These are phyloP conservation scores for Dromococcyx pavoninus DNA, from an alignment of 2,797 vertebrate genomes.

Conservation along the genomic window DNA sequence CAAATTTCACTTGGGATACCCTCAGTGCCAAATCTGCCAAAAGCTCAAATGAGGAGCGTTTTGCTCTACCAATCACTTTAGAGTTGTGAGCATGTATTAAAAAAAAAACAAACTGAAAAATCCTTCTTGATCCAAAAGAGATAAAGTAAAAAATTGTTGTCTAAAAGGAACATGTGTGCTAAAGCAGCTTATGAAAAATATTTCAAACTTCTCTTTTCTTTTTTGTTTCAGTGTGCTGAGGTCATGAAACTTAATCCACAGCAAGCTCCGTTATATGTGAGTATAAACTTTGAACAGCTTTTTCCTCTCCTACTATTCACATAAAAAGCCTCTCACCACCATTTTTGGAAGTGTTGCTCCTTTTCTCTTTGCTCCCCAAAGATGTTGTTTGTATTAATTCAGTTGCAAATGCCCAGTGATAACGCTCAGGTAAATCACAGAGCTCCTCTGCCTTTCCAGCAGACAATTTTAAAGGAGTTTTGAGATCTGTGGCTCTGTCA, in stretches of 20 bases:
- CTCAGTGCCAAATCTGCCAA: neutral
- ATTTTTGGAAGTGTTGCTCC: neutral
- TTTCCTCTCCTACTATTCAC: neutral
- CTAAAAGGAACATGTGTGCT: neutral
- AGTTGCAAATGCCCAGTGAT: neutral
- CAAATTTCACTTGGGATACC: neutral
- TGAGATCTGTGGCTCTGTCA: neutral
- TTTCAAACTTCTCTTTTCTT: conserved; percentile 30
- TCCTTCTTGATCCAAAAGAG: neutral
- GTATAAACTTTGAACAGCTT: conserved; percentile 67
- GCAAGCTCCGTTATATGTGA: conserved; percentile 97
- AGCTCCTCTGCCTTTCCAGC: neutral
- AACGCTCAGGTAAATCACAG: neutral
- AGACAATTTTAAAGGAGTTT: neutral
- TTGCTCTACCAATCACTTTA: neutral
- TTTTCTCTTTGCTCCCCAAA: neutral
- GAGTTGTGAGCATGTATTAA: neutral
- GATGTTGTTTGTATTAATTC: neutral
- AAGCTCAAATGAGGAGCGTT: neutral
- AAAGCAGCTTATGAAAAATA: neutral
- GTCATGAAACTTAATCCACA: conserved; percentile 99
- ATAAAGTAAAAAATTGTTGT: neutral
- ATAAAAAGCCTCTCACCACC: neutral
- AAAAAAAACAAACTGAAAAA: neutral
- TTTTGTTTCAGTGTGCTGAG: conserved; percentile 84